Base-by-base conservation (phyloP, 2,888 invertebrate genomes). In the Parochlus steinenii region DNA sequence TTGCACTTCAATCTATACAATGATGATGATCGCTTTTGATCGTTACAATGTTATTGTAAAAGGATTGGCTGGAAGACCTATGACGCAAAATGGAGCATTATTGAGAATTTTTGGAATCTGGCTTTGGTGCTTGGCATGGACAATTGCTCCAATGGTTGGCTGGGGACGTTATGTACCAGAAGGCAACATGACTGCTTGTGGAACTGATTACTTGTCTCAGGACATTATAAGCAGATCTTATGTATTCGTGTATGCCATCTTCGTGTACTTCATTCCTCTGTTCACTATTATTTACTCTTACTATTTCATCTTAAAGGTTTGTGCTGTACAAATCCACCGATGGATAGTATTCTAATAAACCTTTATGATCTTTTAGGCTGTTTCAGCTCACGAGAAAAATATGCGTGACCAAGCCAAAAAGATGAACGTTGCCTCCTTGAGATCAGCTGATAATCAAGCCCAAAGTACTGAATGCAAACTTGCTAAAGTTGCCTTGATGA, bases 371-470 rank as follows among this genome's bases (percentile, higher is more conserved):
- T n/a, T n/a, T n/a, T n/a, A n/a, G 68, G 83, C 83, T 44, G 83
- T 83, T 40, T 66, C 77, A 39, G 78, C 77, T 46, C 87, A 87
- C 62, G 86, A 87, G 57, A 82, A 74, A 50, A 69, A 67, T 27
- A 83, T 87, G 81, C 67, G 82, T 47, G 86, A 85, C 55, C 86
- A 87, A 60, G 87, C 87, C 35, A 86, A 86, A 60, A 87, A 87
- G 61, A 87, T 87, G 87, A 87, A 87, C 56, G 87, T 87, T 5
- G 79, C 85, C 41, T 85, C 85, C 23, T 65, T 87, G 37, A 67
- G 86, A 52, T 81, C 82, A 22, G 69, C 77, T 18, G 81, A 83
- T 51, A 71, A 74, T 44, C 67, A 73, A 10, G 73, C 74, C 47
- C 77, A 79, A 31, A 83, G 82, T 49, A 81, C 85, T 6, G 86